Conservation (phyloP, 1,140 invertebrate species). For the Drosophila persimilis region DNA sequence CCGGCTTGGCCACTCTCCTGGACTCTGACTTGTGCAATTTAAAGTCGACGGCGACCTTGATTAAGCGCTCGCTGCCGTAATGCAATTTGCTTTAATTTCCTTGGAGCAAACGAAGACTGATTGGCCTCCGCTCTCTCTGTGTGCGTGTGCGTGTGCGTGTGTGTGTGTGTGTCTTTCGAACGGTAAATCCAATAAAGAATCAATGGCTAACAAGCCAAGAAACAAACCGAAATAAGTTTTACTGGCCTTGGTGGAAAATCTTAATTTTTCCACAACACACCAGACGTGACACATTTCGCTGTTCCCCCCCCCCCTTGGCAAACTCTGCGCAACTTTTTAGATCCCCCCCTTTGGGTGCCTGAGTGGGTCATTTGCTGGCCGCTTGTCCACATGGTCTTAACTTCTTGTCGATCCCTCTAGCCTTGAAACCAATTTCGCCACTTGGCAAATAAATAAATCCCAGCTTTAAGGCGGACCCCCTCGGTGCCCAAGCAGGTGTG, state of each 20-base stretch:
- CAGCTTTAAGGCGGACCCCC: not conserved
- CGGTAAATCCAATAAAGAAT: conserved; percentile 54
- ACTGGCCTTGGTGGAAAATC: conserved; percentile 40
- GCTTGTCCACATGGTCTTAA: conserved; percentile 25
- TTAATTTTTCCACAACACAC: conserved; percentile 67
- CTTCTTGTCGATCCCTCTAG: conserved; percentile 36
- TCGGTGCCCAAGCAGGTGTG: no score
- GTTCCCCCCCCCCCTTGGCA: conserved; percentile 8
- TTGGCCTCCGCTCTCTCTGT: conserved; percentile 18
- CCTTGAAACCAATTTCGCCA: conserved; percentile 58
- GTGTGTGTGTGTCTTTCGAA: not conserved
- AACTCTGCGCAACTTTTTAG: conserved; percentile 61
- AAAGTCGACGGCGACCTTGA: conserved; percentile 19
- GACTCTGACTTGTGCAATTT: conserved; percentile 22
- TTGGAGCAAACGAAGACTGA: conserved; percentile 63
- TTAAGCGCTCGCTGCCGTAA: conserved; percentile 32
- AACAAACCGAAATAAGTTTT: conserved; percentile 56
- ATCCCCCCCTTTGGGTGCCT: not conserved
- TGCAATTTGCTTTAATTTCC: conserved; percentile 68
- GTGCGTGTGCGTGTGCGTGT: not conserved
- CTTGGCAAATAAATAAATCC: conserved; percentile 32
- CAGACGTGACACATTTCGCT: conserved; percentile 70
- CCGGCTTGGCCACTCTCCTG: no score
- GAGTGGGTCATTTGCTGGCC: conserved; percentile 49
- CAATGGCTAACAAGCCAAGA: conserved; percentile 69